Conservation (phyloP, 2,113 vertebrate species). For the Bettongia penicillata region DNA sequence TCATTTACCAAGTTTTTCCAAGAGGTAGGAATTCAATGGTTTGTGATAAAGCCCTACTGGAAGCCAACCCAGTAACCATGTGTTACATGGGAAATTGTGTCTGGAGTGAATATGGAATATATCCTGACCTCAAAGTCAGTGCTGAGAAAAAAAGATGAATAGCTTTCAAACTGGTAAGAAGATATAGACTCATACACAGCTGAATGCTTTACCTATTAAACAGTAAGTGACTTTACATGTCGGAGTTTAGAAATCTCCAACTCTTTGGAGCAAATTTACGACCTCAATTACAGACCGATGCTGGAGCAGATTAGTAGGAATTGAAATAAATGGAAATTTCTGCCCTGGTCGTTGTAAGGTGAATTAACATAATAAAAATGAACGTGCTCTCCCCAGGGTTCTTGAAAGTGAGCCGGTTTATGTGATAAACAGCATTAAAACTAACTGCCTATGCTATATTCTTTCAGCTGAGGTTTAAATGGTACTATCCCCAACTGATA, state of each 20-base stretch:
- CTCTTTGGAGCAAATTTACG: fast-evolving
- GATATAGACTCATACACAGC: neutral
- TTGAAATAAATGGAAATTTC: fast-evolving
- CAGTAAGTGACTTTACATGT: neutral
- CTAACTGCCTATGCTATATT: neutral
- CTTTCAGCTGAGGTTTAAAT: neutral
- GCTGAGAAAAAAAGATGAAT: neutral
- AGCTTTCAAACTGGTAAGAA: neutral
- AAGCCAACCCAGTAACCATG: neutral
- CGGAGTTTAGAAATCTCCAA: neutral
- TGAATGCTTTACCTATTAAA: neutral
- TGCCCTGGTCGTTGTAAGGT: fast-evolving
- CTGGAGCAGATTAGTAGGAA: neutral
- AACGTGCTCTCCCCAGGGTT: fast-evolving
- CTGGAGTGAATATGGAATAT: neutral
- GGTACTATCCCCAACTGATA: fast-evolving
- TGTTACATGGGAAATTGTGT: neutral
- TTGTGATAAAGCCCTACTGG: neutral
- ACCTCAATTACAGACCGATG: fast-evolving
- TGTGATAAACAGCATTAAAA: neutral
- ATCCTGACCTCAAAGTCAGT: neutral
- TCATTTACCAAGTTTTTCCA: neutral
- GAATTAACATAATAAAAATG: neutral
- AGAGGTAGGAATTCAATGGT: neutral
- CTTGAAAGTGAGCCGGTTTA: neutral